These are phyloP conservation scores for Ginglymostoma cirratum DNA, from an alignment of 2,113 vertebrate species.

Conservation along the genomic window DNA sequence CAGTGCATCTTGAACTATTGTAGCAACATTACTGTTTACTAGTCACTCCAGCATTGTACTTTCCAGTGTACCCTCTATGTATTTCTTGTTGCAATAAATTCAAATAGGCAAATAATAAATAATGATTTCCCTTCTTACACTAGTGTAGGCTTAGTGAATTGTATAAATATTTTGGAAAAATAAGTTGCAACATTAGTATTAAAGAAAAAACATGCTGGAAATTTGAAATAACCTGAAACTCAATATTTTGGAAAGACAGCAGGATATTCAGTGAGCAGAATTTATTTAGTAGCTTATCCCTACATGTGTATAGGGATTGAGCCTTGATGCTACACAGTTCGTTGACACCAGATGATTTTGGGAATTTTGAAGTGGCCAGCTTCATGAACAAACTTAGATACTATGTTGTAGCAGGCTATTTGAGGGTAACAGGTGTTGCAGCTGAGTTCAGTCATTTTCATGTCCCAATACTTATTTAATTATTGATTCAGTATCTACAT, in stretches of 20 bases:
- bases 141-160: background rate
- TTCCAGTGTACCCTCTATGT: background rate
- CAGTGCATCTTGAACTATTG: background rate
- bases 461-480: background rate
- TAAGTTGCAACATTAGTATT: background rate
- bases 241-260: background rate
- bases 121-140: background rate
- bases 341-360: background rate
- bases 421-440: background rate
- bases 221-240: background rate
- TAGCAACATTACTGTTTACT: slow-evolving; percentile 1
- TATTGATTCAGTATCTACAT: background rate
- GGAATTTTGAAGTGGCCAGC: background rate
- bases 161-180: background rate
- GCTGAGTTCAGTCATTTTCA: background rate
- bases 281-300: background rate
- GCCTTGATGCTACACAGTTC: background rate
- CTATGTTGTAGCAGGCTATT: no score
- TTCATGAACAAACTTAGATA: background rate
- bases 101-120: background rate
- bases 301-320: background rate
- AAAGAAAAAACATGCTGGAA: background rate
- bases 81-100: slow-evolving; percentile 24
- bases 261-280: background rate
- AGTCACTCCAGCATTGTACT: background rate